Percentiles rank a stretch among this genome's conserved stretches.
phyloP scores from a whole-genome alignment of 2,888 invertebrate species.

The Catocala fraxini region DNA sequence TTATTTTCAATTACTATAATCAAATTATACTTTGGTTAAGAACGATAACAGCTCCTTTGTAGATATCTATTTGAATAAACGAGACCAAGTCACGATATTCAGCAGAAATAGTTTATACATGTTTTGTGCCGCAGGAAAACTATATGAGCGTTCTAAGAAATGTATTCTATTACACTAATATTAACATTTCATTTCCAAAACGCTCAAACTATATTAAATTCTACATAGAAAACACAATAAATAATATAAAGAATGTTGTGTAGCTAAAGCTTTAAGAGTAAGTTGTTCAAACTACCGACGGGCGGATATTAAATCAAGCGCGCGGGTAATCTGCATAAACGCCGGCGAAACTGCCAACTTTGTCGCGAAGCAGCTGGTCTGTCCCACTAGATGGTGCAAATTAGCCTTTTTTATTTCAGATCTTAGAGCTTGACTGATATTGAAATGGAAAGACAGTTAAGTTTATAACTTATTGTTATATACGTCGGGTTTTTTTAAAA shows the following conservation, averaged over 20 bases:
- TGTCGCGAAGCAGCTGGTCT: constrained; percentile 26
- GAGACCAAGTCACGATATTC: no score
- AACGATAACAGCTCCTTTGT: no score
- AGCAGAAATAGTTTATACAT: no score
- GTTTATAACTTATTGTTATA: not conserved
- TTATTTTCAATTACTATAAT: no score
- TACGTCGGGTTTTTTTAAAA: no score
- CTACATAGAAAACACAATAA: not conserved
- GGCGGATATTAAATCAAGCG: constrained; percentile 56
- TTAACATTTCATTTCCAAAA: no score
- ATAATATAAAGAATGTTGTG: constrained; percentile 24
- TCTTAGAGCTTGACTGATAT: not conserved
- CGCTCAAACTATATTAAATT: no score
- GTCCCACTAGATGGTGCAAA: constrained; percentile 38
- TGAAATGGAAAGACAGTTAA: not conserved
- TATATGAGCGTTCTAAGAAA: no score
- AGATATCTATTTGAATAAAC: no score
- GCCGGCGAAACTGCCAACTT: constrained; percentile 50
- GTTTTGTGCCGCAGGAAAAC: no score
- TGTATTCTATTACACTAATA: no score
- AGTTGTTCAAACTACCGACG: constrained; percentile 27
- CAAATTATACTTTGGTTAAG: no score
- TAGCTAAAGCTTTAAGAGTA: constrained; percentile 15
- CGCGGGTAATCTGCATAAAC: constrained; percentile 65
- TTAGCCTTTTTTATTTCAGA: constrained; percentile 23